phyloP scores from a whole-genome alignment of 2,888 invertebrate species.

The Drosophila niveifrons region DNA sequence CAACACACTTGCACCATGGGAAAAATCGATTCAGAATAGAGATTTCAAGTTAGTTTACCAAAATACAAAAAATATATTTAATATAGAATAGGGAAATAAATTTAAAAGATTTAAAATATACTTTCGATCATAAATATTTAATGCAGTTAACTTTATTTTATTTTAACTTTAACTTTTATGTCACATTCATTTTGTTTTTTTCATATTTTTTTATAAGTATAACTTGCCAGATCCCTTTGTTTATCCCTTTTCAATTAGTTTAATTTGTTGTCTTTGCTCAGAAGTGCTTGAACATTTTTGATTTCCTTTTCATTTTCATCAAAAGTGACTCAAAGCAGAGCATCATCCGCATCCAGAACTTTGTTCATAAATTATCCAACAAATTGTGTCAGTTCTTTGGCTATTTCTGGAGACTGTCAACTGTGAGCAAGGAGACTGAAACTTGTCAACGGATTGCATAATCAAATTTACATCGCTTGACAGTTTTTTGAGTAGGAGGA shows the following conservation, averaged over 20 bases:
- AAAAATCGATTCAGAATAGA: conserved; percentile 4
- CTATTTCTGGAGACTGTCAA: conserved; percentile 32
- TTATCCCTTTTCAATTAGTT: conserved; percentile 3
- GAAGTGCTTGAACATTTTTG: conserved; percentile 1
- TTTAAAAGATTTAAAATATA: no score
- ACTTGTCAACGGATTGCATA: conserved; percentile 55
- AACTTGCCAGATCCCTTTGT: not conserved
- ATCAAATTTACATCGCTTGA: conserved; percentile 27
- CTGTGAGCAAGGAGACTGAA: conserved; percentile 2
- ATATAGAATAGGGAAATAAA: no score
- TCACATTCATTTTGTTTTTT: not conserved
- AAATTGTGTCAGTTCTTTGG: conserved; percentile 20
- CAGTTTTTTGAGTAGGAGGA: not conserved
- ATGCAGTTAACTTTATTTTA: not conserved
- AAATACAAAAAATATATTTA: no score
- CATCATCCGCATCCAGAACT: not conserved
- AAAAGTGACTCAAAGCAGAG: not conserved
- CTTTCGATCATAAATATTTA: no score
- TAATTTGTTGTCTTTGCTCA: conserved; percentile 7
- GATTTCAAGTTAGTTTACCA: not conserved
- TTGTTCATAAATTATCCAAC: conserved; percentile 15
- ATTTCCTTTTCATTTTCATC: not conserved
- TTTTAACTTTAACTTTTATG: not conserved
- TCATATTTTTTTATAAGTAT: not conserved
- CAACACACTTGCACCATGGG: not conserved